Percentiles rank a stretch among this genome's conserved stretches.
Evolutionary conservation across 2,797 vertebrate species (phyloP).

Genomic region (Cuculus canorus): DNA sequence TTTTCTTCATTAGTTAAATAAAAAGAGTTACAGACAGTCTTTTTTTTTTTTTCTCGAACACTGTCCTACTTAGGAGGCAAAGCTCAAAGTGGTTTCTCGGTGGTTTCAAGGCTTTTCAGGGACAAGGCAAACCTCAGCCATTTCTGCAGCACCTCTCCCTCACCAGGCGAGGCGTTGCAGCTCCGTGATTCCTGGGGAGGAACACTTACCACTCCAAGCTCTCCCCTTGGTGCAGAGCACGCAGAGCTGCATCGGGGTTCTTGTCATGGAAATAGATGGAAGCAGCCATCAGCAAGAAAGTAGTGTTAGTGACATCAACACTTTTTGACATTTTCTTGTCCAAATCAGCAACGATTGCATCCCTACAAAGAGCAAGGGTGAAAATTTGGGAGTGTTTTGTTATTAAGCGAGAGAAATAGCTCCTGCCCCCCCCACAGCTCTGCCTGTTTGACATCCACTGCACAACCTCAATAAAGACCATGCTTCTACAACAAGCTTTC

Average conservation of each 20-base stretch:
- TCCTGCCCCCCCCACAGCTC: fast-evolving
- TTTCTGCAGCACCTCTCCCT: background rate
- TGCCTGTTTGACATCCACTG: background rate
- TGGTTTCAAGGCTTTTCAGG: background rate
- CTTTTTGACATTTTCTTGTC: conserved; percentile 94
- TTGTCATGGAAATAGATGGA: conserved; percentile 90
- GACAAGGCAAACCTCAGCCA: no score
- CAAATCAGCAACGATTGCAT: conserved; percentile 85
- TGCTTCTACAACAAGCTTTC: fast-evolving
- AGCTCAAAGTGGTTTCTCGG: background rate
- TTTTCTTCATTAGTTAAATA: no score
- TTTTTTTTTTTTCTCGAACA: no score
- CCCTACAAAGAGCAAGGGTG: conserved; percentile 67
- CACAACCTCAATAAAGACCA: background rate
- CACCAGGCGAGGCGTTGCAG: background rate
- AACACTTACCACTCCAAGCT: conserved; percentile 89
- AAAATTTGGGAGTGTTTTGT: fast-evolving
- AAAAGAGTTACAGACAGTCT: no score
- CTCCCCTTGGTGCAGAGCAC: conserved; percentile 92
- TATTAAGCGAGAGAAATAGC: no score
- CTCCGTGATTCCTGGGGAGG: fast-evolving
- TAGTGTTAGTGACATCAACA: conserved; percentile 88
- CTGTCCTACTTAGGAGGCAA: background rate
- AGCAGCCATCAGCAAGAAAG: conserved; percentile 93
- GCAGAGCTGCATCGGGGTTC: conserved; percentile 88